phyloP scores from a whole-genome alignment of 2,113 vertebrate species.

The Aphyosemion australe region DNA sequence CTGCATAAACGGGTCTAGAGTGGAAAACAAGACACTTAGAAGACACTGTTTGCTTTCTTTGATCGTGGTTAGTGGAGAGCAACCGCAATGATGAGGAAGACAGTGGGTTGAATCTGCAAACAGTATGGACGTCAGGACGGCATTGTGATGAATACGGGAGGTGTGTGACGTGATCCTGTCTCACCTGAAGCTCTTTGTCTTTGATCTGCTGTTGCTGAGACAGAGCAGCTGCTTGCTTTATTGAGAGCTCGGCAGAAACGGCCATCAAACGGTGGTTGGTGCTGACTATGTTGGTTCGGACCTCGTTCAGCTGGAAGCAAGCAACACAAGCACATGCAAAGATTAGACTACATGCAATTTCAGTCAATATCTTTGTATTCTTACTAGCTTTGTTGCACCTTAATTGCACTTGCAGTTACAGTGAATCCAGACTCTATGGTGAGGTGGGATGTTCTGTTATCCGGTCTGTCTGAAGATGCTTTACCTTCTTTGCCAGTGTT shows the following conservation, averaged over 20 bases:
- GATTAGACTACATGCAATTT: neutral
- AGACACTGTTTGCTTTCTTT: constrained; percentile 9
- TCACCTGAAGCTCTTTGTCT: constrained; percentile 80
- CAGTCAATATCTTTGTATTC: neutral
- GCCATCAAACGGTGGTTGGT: constrained; percentile 83
- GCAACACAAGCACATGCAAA: constrained; percentile 4
- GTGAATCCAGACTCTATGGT: neutral
- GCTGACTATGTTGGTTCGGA: constrained; percentile 80
- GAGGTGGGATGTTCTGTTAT: neutral
- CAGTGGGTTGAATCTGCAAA: neutral
- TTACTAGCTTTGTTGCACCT: neutral
- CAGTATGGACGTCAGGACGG: neutral
- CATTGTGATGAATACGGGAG: neutral
- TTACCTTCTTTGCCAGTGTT: constrained; percentile 85
- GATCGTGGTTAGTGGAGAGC: constrained; percentile 13
- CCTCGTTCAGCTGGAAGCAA: constrained; percentile 76
- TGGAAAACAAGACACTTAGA: neutral
- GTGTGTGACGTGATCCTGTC: constrained; percentile 11
- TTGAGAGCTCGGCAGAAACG: constrained; percentile 85
- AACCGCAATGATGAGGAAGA: constrained; percentile 21
- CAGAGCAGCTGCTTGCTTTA: constrained; percentile 83
- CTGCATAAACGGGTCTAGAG: constrained; percentile 10
- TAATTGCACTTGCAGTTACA: constrained; percentile 1
- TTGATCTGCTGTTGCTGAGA: constrained; percentile 86
- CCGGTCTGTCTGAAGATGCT: neutral